A percentile compares a stretch with the other conserved stretches of the same genome.
phyloP scores from a whole-genome alignment of 1,140 invertebrate genomes.

The Battus philenor region DNA sequence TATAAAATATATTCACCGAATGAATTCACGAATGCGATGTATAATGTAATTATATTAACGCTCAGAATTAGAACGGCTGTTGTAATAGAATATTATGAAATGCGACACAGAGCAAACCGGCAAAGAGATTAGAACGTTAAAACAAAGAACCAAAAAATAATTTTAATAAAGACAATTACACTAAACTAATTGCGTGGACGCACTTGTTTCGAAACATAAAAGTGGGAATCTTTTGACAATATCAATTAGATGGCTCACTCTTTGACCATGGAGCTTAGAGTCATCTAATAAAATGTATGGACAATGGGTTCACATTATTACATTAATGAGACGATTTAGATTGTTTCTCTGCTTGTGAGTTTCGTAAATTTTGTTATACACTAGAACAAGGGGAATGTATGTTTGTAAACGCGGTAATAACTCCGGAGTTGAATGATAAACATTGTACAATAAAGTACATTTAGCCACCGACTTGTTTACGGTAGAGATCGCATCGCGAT shows the following conservation, averaged over 20 bases:
- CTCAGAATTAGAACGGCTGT: slow-evolving; percentile 8
- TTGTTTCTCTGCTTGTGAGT: neutral
- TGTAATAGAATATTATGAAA: slow-evolving; percentile 2
- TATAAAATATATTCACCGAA: neutral
- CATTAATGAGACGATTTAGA: slow-evolving; percentile 1
- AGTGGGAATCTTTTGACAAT: slow-evolving; percentile 57
- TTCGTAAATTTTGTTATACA: no score
- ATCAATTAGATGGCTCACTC: slow-evolving; percentile 28
- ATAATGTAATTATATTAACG: slow-evolving; percentile 6
- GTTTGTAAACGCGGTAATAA: no score
- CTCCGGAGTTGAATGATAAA: no score
- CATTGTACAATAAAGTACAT: no score
- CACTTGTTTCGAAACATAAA: slow-evolving; percentile 58
- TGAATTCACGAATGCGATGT: neutral
- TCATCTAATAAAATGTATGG: slow-evolving; percentile 27
- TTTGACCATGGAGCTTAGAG: slow-evolving; percentile 23
- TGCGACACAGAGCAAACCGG: neutral
- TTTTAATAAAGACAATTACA: slow-evolving; percentile 1
- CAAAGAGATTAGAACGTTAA: slow-evolving; percentile 4
- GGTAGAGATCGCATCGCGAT: slow-evolving; percentile 4
- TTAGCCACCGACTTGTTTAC: slow-evolving; percentile 2
- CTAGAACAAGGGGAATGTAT: no score
- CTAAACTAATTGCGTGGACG: slow-evolving; percentile 34
- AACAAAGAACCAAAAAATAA: slow-evolving; percentile 10
- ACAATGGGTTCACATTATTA: slow-evolving; percentile 25